Evolutionary conservation across 2,113 vertebrate genomes (phyloP), one percentile per base, ranked within the genome.

Genomic region (Galbula dea): DNA sequence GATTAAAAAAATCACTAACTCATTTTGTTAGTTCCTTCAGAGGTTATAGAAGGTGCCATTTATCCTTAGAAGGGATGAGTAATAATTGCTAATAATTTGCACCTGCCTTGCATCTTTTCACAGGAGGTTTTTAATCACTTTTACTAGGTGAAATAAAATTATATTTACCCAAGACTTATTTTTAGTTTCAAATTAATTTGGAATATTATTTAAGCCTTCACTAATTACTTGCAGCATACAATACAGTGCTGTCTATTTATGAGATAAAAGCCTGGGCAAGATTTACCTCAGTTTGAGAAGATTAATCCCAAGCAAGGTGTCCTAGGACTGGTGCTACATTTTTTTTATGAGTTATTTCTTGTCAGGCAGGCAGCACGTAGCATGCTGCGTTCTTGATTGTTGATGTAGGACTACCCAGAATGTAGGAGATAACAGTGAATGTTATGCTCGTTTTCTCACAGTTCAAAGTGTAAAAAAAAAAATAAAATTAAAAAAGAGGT

Each of bases 141-240:
- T 48, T 20, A 80, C 41, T 88, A 48, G 10, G n/a, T 85, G 41
- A 95, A 91, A 88, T 88, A 74, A 91, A 89, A 94, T 85, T 1
- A 48, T 85, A 91, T 93, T 94, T 93, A 91, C 83, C 20, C 15
- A 67, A 80, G 75, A 55, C 16, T 88, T 89, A 74, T 75, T 90
- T 93, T 87, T 87, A 55, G 71, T 69, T 94, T 86, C 37, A 80
- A 58, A 81, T n/a, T 62, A 77, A 93, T 91, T 87, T 63, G 48
- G 55, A 89, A 89, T 63, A 73, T 86, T 1, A 49, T 63, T 55
- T 74, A 52, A 94, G 52, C 43, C 30, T 88, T 87, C n/a, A 37
- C 19, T 89, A 86, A 93, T 89, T 96, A 51, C 63, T 88, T 65
- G 43, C 57, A 63, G 62, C 43, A 21, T 54, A 83, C 15, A 14